Conservation (phyloP, 2,797 vertebrate genomes). For the Graptemys geographica region DNA sequence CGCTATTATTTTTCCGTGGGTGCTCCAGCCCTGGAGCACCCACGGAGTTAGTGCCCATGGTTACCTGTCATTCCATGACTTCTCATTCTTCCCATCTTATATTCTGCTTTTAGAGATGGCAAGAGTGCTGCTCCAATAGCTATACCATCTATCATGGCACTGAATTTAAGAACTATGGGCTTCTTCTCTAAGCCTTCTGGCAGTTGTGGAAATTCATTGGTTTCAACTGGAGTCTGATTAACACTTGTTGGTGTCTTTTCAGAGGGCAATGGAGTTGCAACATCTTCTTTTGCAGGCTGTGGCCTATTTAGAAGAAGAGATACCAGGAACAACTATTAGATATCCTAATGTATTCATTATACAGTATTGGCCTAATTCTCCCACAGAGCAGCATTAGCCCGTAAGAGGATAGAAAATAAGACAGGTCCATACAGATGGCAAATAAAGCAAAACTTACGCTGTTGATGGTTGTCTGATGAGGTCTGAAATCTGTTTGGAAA, state of each 20-base stretch:
- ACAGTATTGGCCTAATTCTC: rapidly evolving
- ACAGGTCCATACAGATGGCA: rapidly evolving
- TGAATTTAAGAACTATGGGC: constrained; percentile 98
- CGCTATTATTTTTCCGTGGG: too few relatives aligned
- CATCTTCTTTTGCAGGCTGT: constrained; percentile 91
- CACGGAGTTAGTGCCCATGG: too few relatives aligned
- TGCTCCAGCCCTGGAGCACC: too few relatives aligned
- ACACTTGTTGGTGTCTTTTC: constrained; percentile 93
- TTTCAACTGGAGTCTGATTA: constrained; percentile 96
- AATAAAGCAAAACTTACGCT: constrained; percentile 79
- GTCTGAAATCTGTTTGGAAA: constrained; percentile 99
- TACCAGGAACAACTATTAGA: not conserved
- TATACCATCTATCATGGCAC: constrained; percentile 97
- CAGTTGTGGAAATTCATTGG: constrained; percentile 97
- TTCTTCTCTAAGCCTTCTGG: constrained; percentile 98
- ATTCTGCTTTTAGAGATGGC: constrained; percentile 97
- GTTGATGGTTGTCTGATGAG: constrained; percentile 96
- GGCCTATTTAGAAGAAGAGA: constrained; percentile 80
- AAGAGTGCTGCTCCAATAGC: constrained; percentile 96
- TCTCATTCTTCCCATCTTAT: constrained; percentile 99
- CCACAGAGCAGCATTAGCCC: not conserved
- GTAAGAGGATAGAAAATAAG: rapidly evolving
- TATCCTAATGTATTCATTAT: not conserved
- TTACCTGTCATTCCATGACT: constrained; percentile 98
- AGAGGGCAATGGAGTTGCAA: constrained; percentile 91